Evolutionary conservation across 2,113 vertebrate species (phyloP).

Genomic region (Porphyrio hochstetteri): DNA sequence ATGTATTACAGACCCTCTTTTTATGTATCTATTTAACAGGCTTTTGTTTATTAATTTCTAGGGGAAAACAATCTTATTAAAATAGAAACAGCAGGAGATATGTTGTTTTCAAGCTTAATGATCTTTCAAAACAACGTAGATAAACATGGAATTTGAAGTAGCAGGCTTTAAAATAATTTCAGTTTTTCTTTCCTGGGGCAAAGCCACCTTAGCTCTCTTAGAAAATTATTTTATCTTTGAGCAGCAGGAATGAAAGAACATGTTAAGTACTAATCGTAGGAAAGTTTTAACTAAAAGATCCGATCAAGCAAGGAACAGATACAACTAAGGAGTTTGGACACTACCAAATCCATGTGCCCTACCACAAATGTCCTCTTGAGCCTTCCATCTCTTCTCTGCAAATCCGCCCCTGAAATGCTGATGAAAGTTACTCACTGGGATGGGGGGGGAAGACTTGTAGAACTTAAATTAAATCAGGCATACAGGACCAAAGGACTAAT

Average conservation of each 20-base stretch:
- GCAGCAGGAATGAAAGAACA: not conserved
- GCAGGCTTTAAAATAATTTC: not conserved
- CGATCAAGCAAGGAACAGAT: not conserved
- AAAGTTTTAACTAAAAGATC: not conserved
- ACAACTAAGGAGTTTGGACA: not conserved
- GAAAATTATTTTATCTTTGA: not conserved
- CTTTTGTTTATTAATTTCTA: not conserved
- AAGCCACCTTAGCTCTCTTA: not conserved
- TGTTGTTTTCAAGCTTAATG: not conserved
- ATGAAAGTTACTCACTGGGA: not conserved
- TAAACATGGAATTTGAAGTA: not conserved
- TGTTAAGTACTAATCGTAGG: not conserved
- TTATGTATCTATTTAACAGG: not conserved
- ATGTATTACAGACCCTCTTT: not conserved
- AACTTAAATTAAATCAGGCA: not conserved
- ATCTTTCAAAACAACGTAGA: not conserved
- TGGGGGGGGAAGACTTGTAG: not conserved
- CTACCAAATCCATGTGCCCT: not conserved
- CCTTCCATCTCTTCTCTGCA: not conserved
- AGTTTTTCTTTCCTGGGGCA: not conserved
- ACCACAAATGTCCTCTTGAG: not conserved
- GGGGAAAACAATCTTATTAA: not conserved
- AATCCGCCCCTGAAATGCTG: not conserved
- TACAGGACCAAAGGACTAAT: not conserved
- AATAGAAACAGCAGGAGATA: not conserved